Percentiles rank a stretch among this genome's conserved stretches.
Conservation (phyloP, 2,113 vertebrate genomes). For the Saccopteryx bilineata region DNA sequence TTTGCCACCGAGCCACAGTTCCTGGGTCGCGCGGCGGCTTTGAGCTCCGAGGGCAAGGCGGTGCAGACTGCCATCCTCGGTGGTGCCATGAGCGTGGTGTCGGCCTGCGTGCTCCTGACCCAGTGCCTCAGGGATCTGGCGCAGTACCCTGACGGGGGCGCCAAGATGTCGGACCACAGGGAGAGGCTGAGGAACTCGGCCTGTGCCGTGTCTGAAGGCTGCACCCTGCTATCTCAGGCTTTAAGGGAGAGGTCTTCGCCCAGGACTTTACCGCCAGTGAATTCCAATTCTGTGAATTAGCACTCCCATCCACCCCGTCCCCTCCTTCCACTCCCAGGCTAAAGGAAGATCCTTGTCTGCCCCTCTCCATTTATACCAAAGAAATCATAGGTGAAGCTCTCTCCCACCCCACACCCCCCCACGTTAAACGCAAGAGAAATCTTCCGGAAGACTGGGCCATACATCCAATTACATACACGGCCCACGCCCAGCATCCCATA, state of each 20-base stretch:
- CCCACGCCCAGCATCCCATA: not conserved
- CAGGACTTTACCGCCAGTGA: slow-evolving; percentile 97
- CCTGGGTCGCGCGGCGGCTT: slow-evolving; percentile 94
- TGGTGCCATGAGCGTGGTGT: slow-evolving; percentile 99
- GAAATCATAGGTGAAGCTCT: slow-evolving; percentile 89
- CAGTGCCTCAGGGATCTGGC: slow-evolving; percentile 99
- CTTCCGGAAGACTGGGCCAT: slow-evolving; percentile 19
- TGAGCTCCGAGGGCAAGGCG: slow-evolving; percentile 96
- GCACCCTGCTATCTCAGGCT: slow-evolving; percentile 98
- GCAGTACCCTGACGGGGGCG: slow-evolving; percentile 96
- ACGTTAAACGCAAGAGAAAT: not conserved
- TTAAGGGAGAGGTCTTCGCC: slow-evolving; percentile 98
- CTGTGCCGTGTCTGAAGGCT: slow-evolving; percentile 97
- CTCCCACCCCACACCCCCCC: not conserved
- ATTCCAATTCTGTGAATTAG: slow-evolving; percentile 99
- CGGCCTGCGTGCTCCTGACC: slow-evolving; percentile 98
- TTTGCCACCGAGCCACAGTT: slow-evolving; percentile 99
- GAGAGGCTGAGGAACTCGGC: slow-evolving; percentile 97
- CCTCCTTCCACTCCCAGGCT: slow-evolving; percentile 71
- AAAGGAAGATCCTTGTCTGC: slow-evolving; percentile 84
- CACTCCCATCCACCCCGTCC: slow-evolving; percentile 41
- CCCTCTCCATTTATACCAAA: slow-evolving; percentile 92
- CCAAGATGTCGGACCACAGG: slow-evolving; percentile 97
- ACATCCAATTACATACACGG: not conserved
- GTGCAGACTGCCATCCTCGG: slow-evolving; percentile 98